These are phyloP conservation scores for Nannoperca obscura DNA, from an alignment of 2,797 vertebrate genomes.

Conservation along the genomic window DNA sequence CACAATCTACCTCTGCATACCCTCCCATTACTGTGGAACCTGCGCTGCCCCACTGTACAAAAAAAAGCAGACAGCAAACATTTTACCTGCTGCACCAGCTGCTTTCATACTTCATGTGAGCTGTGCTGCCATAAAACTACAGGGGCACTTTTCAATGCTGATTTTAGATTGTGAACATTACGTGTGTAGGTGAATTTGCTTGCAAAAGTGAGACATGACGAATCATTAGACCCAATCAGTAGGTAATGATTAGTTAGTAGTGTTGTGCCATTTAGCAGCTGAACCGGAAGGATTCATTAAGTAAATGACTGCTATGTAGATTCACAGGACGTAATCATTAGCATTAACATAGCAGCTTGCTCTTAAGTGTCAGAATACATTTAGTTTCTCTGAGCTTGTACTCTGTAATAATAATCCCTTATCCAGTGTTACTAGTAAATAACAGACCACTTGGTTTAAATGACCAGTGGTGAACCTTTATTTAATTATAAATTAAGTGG, in stretches of 20 bases:
- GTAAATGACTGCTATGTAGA: conserved; percentile 27
- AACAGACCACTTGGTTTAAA: not conserved
- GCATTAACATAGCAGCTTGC: conserved; percentile 5
- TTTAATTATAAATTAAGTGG: not conserved
- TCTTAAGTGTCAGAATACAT: conserved; percentile 16
- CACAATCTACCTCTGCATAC: conserved; percentile 19
- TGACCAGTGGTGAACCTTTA: not conserved
- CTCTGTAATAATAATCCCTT: not conserved
- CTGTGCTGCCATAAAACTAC: not conserved
- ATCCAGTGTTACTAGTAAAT: not conserved
- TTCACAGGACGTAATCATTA: conserved; percentile 36
- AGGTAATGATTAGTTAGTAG: conserved; percentile 19
- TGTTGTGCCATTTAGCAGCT: conserved; percentile 18
- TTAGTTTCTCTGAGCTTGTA: not conserved
- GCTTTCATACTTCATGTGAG: conserved; percentile 6
- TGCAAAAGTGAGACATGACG: conserved; percentile 9
- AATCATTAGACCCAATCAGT: conserved; percentile 34
- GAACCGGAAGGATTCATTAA: conserved; percentile 32
- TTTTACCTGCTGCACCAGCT: conserved; percentile 7
- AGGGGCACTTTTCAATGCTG: conserved; percentile 4
- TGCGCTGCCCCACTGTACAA: conserved; percentile 5
- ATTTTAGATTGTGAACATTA: conserved; percentile 8
- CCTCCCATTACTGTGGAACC: conserved; percentile 39
- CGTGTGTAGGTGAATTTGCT: conserved; percentile 10
- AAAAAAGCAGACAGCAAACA: conserved; percentile 27